These are phyloP conservation scores for Scaptomyza graminum DNA, from an alignment of 1,140 invertebrate species.

Conservation along the genomic window DNA sequence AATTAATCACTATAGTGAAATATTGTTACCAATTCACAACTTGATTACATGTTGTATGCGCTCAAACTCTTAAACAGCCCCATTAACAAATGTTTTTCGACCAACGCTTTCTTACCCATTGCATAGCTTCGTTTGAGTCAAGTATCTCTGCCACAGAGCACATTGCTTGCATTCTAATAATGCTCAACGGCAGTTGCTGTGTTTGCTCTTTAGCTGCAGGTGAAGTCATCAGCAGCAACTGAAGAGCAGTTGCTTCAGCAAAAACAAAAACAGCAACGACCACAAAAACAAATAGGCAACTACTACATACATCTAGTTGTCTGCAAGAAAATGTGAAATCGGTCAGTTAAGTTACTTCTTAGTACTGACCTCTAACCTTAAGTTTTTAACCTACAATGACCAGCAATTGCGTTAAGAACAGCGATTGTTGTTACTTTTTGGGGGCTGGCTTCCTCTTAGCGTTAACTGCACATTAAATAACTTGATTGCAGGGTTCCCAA, in stretches of 20 bases:
- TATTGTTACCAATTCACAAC: neutral
- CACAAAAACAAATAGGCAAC: conserved; percentile 7
- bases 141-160: conserved; percentile 16
- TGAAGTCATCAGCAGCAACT: conserved; percentile 53
- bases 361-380: conserved; percentile 4
- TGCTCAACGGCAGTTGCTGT: conserved; percentile 5
- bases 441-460: conserved; percentile 51
- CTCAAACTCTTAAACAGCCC: neutral
- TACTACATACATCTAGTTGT: conserved; percentile 41
- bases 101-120: neutral
- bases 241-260: conserved; percentile 15
- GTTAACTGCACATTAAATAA: conserved; percentile 75
- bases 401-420: conserved; percentile 52
- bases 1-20: neutral
- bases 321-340: conserved; percentile 64
- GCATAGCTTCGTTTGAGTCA: neutral
- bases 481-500: conserved; percentile 69
- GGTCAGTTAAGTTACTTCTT: conserved; percentile 49
- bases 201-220: conserved; percentile 28
- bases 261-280: conserved; percentile 16
- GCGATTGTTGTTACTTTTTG: conserved; percentile 10
- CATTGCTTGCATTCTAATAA: conserved; percentile 34
- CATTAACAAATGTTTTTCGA: neutral
- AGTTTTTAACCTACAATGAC: conserved; percentile 57
- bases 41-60: conserved; percentile 8